Evolutionary conservation across 2,797 vertebrate species (phyloP).

Genomic region (Rhadinocentrus ornatus): DNA sequence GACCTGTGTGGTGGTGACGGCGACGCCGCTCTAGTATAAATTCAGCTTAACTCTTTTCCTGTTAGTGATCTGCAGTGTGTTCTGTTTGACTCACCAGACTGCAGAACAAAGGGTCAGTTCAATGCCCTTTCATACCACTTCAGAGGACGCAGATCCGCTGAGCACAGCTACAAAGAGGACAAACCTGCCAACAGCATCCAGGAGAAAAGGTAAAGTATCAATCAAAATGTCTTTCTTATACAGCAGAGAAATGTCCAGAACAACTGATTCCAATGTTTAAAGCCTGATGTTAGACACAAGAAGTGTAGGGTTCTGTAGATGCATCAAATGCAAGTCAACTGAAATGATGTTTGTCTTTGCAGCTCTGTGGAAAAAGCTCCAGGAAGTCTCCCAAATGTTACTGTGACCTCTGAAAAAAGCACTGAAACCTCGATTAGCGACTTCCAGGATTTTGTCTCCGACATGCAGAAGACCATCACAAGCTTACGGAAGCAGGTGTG

Average conservation of each 20-base stretch:
- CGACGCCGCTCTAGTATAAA: too few relatives aligned
- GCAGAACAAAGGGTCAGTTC: slow-evolving; percentile 96
- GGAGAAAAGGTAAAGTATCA: slow-evolving; percentile 70
- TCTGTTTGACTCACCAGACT: slow-evolving; percentile 83
- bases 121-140: slow-evolving; percentile 95
- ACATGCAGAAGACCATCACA: slow-evolving; percentile 96
- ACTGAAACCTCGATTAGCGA: slow-evolving; percentile 82
- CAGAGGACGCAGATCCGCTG: slow-evolving; percentile 90
- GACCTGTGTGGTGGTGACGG: too few relatives aligned
- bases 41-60: too few relatives aligned
- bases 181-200: slow-evolving; percentile 68
- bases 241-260: too few relatives aligned
- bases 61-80: slow-evolving; percentile 1
- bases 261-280: too few relatives aligned
- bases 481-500: slow-evolving; percentile 94
- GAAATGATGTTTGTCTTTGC: slow-evolving; percentile 11
- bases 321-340: neutral
- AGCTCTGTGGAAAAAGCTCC: slow-evolving; percentile 74
- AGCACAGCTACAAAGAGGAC: slow-evolving; percentile 90
- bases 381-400: slow-evolving; percentile 74
- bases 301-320: neutral
- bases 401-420: slow-evolving; percentile 69
- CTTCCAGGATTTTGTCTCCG: slow-evolving; percentile 93
- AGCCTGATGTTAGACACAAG: too few relatives aligned
- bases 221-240: too few relatives aligned